Percentiles rank a stretch among this genome's conserved stretches.
phyloP scores from a whole-genome alignment of 2,888 invertebrate species.

The Hedychridium roseum region DNA sequence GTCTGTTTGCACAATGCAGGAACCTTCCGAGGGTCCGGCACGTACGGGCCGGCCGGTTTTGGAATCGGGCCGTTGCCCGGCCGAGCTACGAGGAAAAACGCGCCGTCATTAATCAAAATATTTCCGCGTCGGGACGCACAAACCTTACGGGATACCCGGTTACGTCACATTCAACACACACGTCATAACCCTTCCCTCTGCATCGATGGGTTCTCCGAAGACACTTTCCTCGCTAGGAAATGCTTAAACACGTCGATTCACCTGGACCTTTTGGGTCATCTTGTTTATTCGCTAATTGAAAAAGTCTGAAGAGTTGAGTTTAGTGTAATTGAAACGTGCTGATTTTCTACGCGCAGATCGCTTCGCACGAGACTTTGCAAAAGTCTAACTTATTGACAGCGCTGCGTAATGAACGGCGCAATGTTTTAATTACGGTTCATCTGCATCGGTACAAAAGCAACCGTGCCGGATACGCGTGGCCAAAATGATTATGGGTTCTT shows the following conservation, averaged over 20 bases:
- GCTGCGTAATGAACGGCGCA: conserved; percentile 26
- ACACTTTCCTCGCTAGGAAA: too few species aligned
- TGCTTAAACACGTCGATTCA: too few species aligned
- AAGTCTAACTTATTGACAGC: conserved; percentile 27
- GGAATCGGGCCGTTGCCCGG: conserved; percentile 23
- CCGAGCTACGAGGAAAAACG: conserved; percentile 3
- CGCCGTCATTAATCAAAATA: conserved; percentile 32
- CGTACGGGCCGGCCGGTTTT: conserved; percentile 24
- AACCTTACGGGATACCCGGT: background rate
- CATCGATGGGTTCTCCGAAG: background rate
- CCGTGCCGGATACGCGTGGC: background rate
- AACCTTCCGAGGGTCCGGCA: background rate
- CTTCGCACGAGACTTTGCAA: conserved; percentile 22
- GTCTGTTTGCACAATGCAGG: conserved; percentile 10
- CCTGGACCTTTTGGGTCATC: too few species aligned
- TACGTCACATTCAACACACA: background rate
- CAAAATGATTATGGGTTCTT: background rate
- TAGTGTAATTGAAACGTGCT: too few species aligned
- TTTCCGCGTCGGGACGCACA: conserved; percentile 22
- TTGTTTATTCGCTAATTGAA: too few species aligned
- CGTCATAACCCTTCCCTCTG: background rate
- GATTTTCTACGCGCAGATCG: too few species aligned
- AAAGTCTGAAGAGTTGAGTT: too few species aligned
- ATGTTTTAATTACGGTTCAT: conserved; percentile 30
- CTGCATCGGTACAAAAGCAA: conserved; percentile 9